Conservation (phyloP, 1,140 invertebrate genomes). For the Hirudo medicinalis region DNA sequence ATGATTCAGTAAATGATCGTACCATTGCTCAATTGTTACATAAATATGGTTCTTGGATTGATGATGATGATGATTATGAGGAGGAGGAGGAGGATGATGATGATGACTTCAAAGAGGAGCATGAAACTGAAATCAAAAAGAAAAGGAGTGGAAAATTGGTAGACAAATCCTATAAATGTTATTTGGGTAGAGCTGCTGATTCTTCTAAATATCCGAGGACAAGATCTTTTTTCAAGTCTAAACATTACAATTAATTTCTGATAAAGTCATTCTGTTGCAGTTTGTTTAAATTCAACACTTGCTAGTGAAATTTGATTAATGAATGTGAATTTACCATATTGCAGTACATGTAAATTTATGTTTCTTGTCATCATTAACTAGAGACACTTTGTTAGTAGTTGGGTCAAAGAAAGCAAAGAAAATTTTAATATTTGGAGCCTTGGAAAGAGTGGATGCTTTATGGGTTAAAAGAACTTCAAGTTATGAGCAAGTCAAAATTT, state of each 20-base stretch:
- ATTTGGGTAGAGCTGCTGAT: background rate
- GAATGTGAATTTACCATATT: no score
- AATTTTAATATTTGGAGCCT: no score
- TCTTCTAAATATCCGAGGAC: conserved; percentile 4
- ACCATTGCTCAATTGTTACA: background rate
- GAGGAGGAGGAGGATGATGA: background rate
- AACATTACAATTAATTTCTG: background rate
- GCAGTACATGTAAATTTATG: no score
- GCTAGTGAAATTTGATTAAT: no score
- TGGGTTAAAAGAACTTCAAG: no score
- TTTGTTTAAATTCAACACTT: background rate
- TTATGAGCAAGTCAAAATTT: no score
- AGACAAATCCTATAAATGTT: conserved; percentile 12
- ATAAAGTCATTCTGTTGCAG: background rate
- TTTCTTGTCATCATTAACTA: no score
- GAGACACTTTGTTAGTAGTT: no score
- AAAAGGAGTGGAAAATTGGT: background rate
- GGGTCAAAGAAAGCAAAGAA: no score
- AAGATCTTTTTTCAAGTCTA: background rate
- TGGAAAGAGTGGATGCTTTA: no score
- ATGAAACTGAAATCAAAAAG: background rate
- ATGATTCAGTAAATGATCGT: background rate
- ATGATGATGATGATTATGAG: background rate
- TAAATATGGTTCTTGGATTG: background rate
- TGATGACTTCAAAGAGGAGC: background rate